Conservation (phyloP, 35 echinoderm and acorn worm genomes). For the Stichopus chloronotus region DNA sequence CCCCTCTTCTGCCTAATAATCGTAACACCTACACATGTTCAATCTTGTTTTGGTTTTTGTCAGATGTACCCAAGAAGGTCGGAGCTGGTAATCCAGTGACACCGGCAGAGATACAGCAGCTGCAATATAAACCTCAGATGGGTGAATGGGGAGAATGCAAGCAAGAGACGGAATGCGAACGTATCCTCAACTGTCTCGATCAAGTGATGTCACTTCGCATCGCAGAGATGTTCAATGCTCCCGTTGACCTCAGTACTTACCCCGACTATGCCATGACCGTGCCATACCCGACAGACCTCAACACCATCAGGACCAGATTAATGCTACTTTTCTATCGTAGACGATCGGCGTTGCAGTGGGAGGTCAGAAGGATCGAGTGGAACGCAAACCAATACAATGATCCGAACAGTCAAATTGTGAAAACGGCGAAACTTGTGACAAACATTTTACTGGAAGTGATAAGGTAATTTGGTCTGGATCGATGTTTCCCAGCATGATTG, state of each 20-base stretch:
- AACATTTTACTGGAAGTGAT: constrained; percentile 86
- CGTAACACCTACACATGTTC: no score
- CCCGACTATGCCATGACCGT: constrained; percentile 81
- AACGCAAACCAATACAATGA: constrained; percentile 85
- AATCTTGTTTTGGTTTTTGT: not conserved
- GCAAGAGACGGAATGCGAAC: constrained; percentile 76
- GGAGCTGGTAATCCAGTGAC: constrained; percentile 81
- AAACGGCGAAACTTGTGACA: constrained; percentile 72
- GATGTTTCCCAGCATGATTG: not conserved
- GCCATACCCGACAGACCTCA: constrained; percentile 89
- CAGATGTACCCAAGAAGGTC: constrained; percentile 80
- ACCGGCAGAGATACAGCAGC: constrained; percentile 57
- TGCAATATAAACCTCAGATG: constrained; percentile 69
- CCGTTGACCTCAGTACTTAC: constrained; percentile 85
- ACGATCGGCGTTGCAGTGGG: constrained; percentile 87
- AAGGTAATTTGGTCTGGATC: constrained; percentile 57
- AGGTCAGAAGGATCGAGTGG: constrained; percentile 82
- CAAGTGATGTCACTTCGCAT: constrained; percentile 79
- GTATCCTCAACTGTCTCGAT: constrained; percentile 75
- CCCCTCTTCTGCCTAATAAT: no score
- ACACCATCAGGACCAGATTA: constrained; percentile 74
- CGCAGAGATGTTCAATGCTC: constrained; percentile 81
- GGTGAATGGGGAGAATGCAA: constrained; percentile 88
- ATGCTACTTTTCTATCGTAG: constrained; percentile 85
- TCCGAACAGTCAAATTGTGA: constrained; percentile 88